These are phyloP conservation scores for Girardinichthys multiradiatus DNA, from an alignment of 2,113 vertebrate species.

Conservation along the genomic window DNA sequence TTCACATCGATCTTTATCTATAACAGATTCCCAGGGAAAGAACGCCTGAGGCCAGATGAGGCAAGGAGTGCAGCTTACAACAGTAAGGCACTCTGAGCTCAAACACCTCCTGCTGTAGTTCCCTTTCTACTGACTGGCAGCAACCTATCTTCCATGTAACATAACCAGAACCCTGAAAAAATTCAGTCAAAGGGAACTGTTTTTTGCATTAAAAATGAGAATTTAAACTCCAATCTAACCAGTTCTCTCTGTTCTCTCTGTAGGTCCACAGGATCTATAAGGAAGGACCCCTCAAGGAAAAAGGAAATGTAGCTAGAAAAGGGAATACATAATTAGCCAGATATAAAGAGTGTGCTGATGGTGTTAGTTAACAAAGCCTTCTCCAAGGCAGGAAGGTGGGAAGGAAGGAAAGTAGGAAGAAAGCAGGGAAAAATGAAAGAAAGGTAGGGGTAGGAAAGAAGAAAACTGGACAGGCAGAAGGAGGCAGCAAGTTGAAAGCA, in stretches of 20 bases:
- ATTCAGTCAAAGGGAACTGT: conserved; percentile 43
- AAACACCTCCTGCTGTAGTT: conserved; percentile 41
- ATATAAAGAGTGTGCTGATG: too few species aligned
- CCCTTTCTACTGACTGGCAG: conserved; percentile 48
- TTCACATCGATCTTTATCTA: conserved; percentile 68
- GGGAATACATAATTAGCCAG: too few species aligned
- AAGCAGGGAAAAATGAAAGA: too few species aligned
- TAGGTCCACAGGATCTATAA: conserved; percentile 23
- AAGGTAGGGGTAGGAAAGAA: too few species aligned
- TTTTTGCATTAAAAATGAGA: conserved; percentile 9
- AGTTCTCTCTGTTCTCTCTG: conserved; percentile 4
- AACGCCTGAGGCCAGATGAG: conserved; percentile 31
- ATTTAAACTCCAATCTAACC: neutral
- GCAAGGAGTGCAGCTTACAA: conserved; percentile 46
- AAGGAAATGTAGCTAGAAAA: neutral
- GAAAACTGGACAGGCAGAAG: too few species aligned
- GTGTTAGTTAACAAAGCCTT: too few species aligned
- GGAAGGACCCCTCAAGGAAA: conserved; percentile 13
- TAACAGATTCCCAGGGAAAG: conserved; percentile 58
- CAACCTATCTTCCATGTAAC: conserved; percentile 44
- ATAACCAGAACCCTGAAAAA: conserved; percentile 40
- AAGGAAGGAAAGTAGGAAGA: too few species aligned
- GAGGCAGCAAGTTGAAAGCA: too few species aligned
- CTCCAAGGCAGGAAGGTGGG: too few species aligned
- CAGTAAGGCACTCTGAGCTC: conserved; percentile 30